Evolutionary conservation across 2,797 vertebrate species (phyloP), one percentile per base, ranked within the genome.

Genomic region (Buphagus erythrorhynchus): DNA sequence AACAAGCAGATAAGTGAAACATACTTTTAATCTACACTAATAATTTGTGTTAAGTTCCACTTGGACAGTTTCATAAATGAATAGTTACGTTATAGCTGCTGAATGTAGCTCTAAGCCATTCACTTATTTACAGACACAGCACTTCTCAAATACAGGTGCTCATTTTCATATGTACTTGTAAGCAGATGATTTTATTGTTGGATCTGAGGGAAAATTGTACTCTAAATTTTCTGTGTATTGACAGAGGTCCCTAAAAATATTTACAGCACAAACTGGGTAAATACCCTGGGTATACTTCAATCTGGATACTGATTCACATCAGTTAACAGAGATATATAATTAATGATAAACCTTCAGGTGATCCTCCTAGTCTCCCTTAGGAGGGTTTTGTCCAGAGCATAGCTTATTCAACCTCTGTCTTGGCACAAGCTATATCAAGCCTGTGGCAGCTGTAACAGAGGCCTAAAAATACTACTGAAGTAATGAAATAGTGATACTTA

Each of bases 31-130:
- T 85, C 80, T 87, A 85, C 71, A 35, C 59, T 89, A 93, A 89
- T 93, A 67, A 94, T 71, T 73, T 94, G 77, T 93, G 61, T 91
- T 67, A 95, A 76, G 75, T 93, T 97, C 74, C 67, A 87, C 92
- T 82, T 87, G 88, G 75, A 83, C 58, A 87, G 83, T 65, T 95
- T 91, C 28, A 43, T 65, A 94, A 92, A 94, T 54, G 49, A 95
- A 93, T 73, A 90, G 78, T 59, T 38, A 57, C 35, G 55, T 74
- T 77, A 71, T 4, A 89, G 52, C 65, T 79, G 46, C 29, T 6
- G 6, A 88, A 86, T 55, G 55, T 45, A 94, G 62, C 80, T 73
- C 42, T 67, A 89, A 93, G 68, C 63, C 80, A 49, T 81, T 82
- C 59, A 46, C 20, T 84, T 63, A 52, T 38, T 62, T 76, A 84